Percentiles rank a stretch among this genome's conserved stretches.
Conservation (phyloP, 2,113 vertebrate species). For the Aptenodytes forsteri region DNA sequence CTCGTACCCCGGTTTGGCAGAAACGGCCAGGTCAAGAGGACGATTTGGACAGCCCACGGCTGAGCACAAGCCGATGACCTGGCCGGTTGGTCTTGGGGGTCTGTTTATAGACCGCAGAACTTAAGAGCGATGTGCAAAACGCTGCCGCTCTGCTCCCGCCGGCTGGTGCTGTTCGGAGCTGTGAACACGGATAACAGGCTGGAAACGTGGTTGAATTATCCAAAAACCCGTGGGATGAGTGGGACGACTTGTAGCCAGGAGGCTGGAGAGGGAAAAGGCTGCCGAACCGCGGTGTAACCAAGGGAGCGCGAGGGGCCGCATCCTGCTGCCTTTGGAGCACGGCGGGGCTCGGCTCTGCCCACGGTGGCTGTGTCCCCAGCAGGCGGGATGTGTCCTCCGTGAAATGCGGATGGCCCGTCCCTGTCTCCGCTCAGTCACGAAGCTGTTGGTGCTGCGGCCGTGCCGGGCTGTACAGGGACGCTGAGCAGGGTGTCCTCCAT, state of each 20-base stretch:
- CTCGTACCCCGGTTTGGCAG: not conserved
- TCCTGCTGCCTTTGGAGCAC: not conserved
- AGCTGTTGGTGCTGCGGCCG: rapidly evolving
- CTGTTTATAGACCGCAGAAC: not conserved
- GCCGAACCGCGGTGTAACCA: rapidly evolving
- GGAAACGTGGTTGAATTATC: not conserved
- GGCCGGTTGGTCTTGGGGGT: not conserved
- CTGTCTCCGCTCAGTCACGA: not conserved
- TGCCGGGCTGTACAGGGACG: rapidly evolving
- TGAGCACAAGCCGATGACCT: not conserved
- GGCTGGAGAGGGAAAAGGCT: not conserved
- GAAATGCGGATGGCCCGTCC: not conserved
- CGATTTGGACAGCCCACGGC: rapidly evolving
- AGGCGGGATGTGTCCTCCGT: not conserved
- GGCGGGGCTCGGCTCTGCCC: not conserved
- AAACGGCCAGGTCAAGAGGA: not conserved
- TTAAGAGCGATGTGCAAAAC: not conserved
- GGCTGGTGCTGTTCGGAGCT: not conserved
- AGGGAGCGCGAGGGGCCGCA: rapidly evolving
- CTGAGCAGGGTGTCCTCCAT: not conserved
- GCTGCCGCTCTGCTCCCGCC: rapidly evolving
- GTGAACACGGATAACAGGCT: not conserved
- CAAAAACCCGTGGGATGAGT: not conserved
- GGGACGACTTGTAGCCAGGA: not conserved
- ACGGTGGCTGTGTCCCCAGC: rapidly evolving